Base-by-base conservation (phyloP, 2,113 vertebrate species). In the Desmodus rotundus region DNA sequence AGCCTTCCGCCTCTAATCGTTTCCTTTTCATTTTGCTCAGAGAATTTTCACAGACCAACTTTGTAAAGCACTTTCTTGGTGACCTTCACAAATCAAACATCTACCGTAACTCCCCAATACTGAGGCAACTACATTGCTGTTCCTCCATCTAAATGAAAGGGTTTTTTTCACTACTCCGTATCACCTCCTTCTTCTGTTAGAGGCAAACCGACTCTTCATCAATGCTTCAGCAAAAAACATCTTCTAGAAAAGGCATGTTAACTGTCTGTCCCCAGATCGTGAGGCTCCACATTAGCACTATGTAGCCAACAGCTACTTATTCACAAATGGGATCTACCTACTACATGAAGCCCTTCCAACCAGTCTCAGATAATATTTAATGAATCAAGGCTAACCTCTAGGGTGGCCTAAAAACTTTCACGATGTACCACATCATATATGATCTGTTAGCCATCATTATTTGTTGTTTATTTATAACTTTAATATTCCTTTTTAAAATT, bases 21-120 rank as follows among this genome's bases (percentile, higher is more conserved):
- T 95, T 95, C 56, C 5, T 68, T 7, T 90, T 70, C 47, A 84
- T 95, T 87, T 87, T 2, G 19, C 52, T 91, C 28, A 77, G 20
- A 83, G 78, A 47, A 78, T 89, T 83, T 68, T 93, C 56, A 83
- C 4, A 92, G 7, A 74, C 20, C 22, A 73, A 78, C n/a, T 63
- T 93, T 67, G 2, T n/a, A 73, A 52, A 16, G 4, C 24, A 67
- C 52, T 94, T 80, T 92, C 38, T 28, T 87, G 28, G 67, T 87
- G 76, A 77, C 5, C 7, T 91, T 83, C 45, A 56, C 6, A 87
- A 94, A 78, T 80, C 45, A 78, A 83, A 74, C 6, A 7, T 88
- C 24, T 3, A 20, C 2, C 1, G 36, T 50, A 93, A 31, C 16
- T 92, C 28, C 17, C 15, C 22, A 31, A 4, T 22, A 19, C 33